Evolutionary conservation across 2,888 invertebrate species (phyloP).

Genomic region (Apomyelois bistriatella): DNA sequence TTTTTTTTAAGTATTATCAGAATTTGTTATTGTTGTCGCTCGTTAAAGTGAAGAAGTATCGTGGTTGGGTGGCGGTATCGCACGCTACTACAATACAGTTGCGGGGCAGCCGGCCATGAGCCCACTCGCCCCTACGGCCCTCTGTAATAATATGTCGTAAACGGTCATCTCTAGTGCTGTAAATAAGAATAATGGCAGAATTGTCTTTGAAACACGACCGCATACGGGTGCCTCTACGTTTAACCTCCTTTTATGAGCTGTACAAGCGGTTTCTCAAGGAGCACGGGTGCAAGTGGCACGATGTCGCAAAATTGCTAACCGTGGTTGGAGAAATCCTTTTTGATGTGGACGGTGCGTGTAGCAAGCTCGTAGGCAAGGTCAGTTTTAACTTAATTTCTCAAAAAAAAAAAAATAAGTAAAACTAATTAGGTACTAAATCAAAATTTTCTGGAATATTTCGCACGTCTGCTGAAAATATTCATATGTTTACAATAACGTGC

Average conservation of each 20-base stretch:
- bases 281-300: slow-evolving; percentile 74
- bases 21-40: slow-evolving; percentile 20
- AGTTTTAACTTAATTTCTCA: slow-evolving; percentile 33
- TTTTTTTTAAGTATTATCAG: slow-evolving; percentile 12
- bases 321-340: slow-evolving; percentile 69
- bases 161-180: slow-evolving; percentile 38
- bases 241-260: slow-evolving; percentile 65
- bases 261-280: slow-evolving; percentile 73
- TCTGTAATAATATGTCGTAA: slow-evolving; percentile 26
- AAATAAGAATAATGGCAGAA: slow-evolving; percentile 53
- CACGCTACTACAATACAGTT: slow-evolving; percentile 47
- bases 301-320: slow-evolving; percentile 65
- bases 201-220: slow-evolving; percentile 55
- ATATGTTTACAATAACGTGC: too few species aligned
- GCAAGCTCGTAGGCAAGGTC: slow-evolving; percentile 67
- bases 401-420: too few species aligned
- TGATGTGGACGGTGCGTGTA: slow-evolving; percentile 68
- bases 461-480: too few species aligned
- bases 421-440: too few species aligned
- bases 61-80: slow-evolving; percentile 35
- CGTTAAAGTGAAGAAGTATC: slow-evolving; percentile 27
- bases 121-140: slow-evolving; percentile 51
- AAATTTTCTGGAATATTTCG: too few species aligned
- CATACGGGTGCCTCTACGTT: slow-evolving; percentile 48
- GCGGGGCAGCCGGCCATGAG: slow-evolving; percentile 57